Percentiles rank a stretch among this genome's conserved stretches.
Conservation (phyloP, 1,140 invertebrate genomes). For the Leguminivora glycinivorella region DNA sequence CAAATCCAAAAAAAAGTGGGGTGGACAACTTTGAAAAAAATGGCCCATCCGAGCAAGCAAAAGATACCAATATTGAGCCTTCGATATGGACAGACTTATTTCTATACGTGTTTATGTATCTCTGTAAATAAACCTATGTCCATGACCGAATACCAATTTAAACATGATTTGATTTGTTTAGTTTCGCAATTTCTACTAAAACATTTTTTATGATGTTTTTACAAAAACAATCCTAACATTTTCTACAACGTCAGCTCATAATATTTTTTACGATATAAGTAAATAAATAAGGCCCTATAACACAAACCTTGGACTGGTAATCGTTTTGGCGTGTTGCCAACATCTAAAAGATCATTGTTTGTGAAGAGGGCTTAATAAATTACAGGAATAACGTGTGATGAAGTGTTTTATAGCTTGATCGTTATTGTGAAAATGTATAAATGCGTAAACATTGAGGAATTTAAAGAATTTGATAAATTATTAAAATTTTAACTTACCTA, state of each 20-base stretch:
- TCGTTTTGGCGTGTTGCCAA: neutral
- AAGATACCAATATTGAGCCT: too few species aligned
- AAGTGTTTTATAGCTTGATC: neutral
- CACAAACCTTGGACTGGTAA: neutral
- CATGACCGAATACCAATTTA: neutral
- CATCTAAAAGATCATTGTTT: neutral
- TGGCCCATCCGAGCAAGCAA: too few species aligned
- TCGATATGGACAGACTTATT: too few species aligned
- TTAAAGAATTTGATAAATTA: neutral
- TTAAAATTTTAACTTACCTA: too few species aligned
- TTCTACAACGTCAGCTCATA: neutral
- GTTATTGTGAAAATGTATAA: neutral
- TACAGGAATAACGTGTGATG: conserved; percentile 11
- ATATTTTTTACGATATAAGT: neutral
- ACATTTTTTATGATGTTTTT: neutral
- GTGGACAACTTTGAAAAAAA: too few species aligned
- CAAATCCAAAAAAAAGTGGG: too few species aligned
- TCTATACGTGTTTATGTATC: too few species aligned
- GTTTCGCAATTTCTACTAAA: neutral
- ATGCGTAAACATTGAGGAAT: neutral
- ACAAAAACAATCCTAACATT: neutral
- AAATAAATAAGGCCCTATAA: conserved; percentile 18
- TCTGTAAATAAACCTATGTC: too few species aligned
- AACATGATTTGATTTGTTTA: neutral
- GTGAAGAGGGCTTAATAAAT: conserved; percentile 23